Percentiles rank a stretch among this genome's conserved stretches.
Evolutionary conservation across 2,888 invertebrate species (phyloP).

Genomic region (Villa cingulata): DNA sequence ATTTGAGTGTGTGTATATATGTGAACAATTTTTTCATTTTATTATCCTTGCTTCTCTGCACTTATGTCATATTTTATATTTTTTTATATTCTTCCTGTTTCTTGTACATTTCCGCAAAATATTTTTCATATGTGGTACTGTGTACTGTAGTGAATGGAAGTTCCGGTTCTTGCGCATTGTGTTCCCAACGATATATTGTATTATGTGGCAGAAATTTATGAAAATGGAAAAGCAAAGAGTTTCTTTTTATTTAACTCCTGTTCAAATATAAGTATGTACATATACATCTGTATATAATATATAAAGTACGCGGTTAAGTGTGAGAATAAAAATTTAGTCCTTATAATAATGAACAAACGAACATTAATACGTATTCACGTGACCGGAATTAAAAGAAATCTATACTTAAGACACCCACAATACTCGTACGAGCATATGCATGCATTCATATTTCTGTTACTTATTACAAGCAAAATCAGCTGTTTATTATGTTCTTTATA

Average conservation of each 20-base stretch:
- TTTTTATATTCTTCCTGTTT: not conserved
- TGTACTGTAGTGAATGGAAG: not conserved
- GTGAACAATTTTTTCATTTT: too few relatives aligned
- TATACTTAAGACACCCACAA: conserved; percentile 8
- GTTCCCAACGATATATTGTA: too few relatives aligned
- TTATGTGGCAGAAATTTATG: not conserved
- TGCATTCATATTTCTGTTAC: too few relatives aligned
- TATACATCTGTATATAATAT: too few relatives aligned
- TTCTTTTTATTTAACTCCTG: too few relatives aligned
- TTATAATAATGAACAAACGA: not conserved
- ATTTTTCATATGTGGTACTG: not conserved
- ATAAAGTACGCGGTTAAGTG: not conserved
- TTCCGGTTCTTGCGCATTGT: conserved; percentile 2
- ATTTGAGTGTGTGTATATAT: too few relatives aligned
- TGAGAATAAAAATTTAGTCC: not conserved
- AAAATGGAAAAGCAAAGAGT: not conserved
- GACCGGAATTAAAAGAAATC: conserved; percentile 14
- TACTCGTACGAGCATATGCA: too few relatives aligned
- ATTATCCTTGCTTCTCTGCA: too few relatives aligned
- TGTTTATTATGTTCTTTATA: not conserved
- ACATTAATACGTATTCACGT: conserved; percentile 7
- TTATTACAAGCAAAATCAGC: too few relatives aligned
- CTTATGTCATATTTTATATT: too few relatives aligned
- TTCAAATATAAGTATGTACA: too few relatives aligned
- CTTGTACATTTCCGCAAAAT: conserved; percentile 1